These are phyloP conservation scores for Aphodius granarius DNA, from an alignment of 2,888 invertebrate genomes.

Conservation along the genomic window DNA sequence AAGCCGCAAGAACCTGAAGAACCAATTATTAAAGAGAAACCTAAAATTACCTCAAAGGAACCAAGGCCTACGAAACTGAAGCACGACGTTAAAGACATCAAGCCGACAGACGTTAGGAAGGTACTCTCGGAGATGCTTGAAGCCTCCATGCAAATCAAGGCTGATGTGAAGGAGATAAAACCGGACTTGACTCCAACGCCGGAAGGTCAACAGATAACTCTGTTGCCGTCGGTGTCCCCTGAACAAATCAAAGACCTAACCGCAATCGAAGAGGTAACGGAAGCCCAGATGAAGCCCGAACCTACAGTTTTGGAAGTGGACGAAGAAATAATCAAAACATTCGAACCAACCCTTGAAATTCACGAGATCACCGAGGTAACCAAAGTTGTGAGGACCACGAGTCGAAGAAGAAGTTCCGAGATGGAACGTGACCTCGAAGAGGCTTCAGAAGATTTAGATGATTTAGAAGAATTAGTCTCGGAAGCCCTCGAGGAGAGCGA, in stretches of 20 bases:
- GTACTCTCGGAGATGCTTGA: slow-evolving; percentile 56
- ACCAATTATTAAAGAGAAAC: not conserved
- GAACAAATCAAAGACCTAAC: slow-evolving; percentile 39
- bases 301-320: slow-evolving; percentile 14
- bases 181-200: slow-evolving; percentile 59
- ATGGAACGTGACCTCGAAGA: not conserved
- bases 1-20: slow-evolving; percentile 16
- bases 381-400: not conserved
- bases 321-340: slow-evolving; percentile 25
- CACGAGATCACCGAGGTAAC: slow-evolving; percentile 19
- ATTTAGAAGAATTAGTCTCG: slow-evolving; percentile 7
- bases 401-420: slow-evolving; percentile 6
- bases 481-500: not conserved
- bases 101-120: slow-evolving; percentile 46
- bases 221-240: slow-evolving; percentile 41
- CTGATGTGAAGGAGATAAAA: slow-evolving; percentile 56
- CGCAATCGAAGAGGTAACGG: slow-evolving; percentile 28
- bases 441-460: slow-evolving; percentile 15
- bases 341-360: slow-evolving; percentile 26
- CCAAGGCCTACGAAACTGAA: slow-evolving; percentile 1
- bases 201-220: slow-evolving; percentile 50
- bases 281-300: slow-evolving; percentile 1
- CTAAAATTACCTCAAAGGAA: not conserved
- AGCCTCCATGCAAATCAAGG: slow-evolving; percentile 55
- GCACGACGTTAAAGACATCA: not conserved